A percentile compares a stretch with the other conserved stretches of the same genome.
phyloP scores from a whole-genome alignment of 2,113 vertebrate genomes.

The Danionella cerebrum region DNA sequence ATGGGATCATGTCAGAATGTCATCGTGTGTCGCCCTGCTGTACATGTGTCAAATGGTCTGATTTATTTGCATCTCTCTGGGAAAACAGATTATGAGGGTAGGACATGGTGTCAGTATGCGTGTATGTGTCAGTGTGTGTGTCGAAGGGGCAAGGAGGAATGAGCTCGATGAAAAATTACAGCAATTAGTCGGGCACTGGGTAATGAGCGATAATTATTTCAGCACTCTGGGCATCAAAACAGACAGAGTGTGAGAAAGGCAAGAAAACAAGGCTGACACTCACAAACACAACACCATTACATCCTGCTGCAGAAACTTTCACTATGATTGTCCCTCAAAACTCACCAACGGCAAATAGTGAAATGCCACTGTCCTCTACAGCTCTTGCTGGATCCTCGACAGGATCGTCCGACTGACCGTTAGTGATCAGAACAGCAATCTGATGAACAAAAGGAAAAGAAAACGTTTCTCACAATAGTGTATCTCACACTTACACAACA shows the following conservation, averaged over 20 bases:
- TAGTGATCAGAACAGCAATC: conserved; percentile 73
- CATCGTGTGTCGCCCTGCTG: not conserved
- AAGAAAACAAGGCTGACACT: not conserved
- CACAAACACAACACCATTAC: conserved; percentile 20
- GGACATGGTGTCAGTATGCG: conserved; percentile 1
- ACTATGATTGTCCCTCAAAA: no score
- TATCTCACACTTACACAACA: no score
- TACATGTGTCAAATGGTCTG: conserved; percentile 3
- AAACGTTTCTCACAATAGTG: no score
- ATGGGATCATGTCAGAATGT: not conserved
- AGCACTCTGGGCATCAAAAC: conserved; percentile 38
- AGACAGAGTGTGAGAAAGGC: conserved; percentile 17
- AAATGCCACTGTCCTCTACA: conserved; percentile 69
- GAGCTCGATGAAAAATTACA: conserved; percentile 59
- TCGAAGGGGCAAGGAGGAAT: conserved; percentile 40
- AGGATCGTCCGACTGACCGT: conserved; percentile 67
- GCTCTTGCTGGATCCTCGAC: conserved; percentile 56
- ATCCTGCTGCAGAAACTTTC: no score
- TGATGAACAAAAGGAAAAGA: conserved; percentile 41
- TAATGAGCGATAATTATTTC: conserved; percentile 68
- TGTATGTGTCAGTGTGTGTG: conserved; percentile 36
- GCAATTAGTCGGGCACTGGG: conserved; percentile 55
- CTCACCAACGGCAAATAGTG: conserved; percentile 78
- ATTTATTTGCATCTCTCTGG: conserved; percentile 28
- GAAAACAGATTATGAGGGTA: conserved; percentile 31